Base-by-base conservation (phyloP, 2,888 invertebrate species). In the Microplitis manilae region DNA sequence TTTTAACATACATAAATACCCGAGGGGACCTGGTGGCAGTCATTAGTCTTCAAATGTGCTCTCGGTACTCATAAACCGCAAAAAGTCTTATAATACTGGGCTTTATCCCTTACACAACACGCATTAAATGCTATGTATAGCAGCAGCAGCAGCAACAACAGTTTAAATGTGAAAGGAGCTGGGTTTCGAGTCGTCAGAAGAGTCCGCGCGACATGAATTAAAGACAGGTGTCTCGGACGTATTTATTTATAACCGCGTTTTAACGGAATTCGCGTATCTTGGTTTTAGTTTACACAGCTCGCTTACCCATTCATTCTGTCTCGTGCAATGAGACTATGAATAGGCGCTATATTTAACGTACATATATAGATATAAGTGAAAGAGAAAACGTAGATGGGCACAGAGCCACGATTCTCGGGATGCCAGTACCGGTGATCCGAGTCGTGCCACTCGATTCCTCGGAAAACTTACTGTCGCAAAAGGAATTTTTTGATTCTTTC, bases 241-340 rank as follows among this genome's bases (percentile, higher is more conserved):
- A 50, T 50, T 50, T 73, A 79, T 77, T 77, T 75, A 77, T 77
- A 79, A 61, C 71, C n/a, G 74, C 71, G 60, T 64, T 76, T 68
- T 13, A 76, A 73, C 68, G 64, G 73, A 73, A 73, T 73, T 73
- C 62, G 68, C 41, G 50, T 50, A 50, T 62, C 38, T 40, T 39
- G 17, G 30, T 62, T 68, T 20, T 73, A 60, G 20, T 77, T 73
- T 61, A 68, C 69, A 40, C 69, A 40, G 65, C 59, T 41, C 38
- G 13, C 38, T 13, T 50, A 39, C 38, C 59, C 77, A 77, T 73
- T 77, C 73, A 73, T 69, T 73, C 73, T 39, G 7, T 72, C 68
- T 13, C 50, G 13, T 13, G 50, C 50, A 50, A 50, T 50, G 39
- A 71, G 17, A 30, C 73, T 68, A 68, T 73, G 73, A 77, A 77